Evolutionary conservation across 2,888 invertebrate species (phyloP), one percentile per base, ranked within the genome.

Genomic region (Brassicogethes aeneus): DNA sequence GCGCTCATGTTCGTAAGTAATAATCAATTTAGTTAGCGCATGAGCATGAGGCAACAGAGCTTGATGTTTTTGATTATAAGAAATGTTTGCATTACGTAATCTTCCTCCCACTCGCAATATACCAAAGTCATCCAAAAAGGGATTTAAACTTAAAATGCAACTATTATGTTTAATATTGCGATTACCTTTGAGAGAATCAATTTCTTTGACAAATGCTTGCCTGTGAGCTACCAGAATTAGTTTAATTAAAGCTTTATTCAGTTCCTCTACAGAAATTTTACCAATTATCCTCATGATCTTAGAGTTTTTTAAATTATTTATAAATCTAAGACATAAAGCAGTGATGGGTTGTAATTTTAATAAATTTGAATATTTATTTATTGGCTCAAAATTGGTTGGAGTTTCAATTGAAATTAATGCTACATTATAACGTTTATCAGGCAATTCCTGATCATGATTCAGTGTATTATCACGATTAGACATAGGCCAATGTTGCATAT

Each of bases 71-170:
- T n/a, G n/a, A n/a, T n/a, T n/a, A n/a, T n/a, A n/a, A n/a, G n/a
- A n/a, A n/a, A n/a, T n/a, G n/a, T n/a, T n/a, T n/a, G n/a, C n/a
- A n/a, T n/a, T n/a, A n/a, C n/a, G n/a, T n/a, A n/a, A n/a, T n/a
- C n/a, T n/a, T n/a, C n/a, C n/a, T n/a, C n/a, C n/a, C n/a, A n/a
- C 50, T 16, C 50, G 15, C 17, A 50, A 13, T 2, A 48, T 8
- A 2, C 34, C 30, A 3, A 30, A 13, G 2, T 15, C 10, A 17
- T 46, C 47, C 1, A 50, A 12, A 40, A 50, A 50, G 8, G 47
- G 50, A 14, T 44, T 42, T 5, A 50, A 31, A 16, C 23, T 36
- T 12, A 16, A 3, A 13, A 49, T 2, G 16, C 8, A 5, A 15
- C 39, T 44, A 14, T 42, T 30, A 3, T 17, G 13, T 12, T 13